A percentile compares a stretch with the other conserved stretches of the same genome.
Evolutionary conservation across 2,113 vertebrate species (phyloP).

Genomic region (Cheilinus undulatus): DNA sequence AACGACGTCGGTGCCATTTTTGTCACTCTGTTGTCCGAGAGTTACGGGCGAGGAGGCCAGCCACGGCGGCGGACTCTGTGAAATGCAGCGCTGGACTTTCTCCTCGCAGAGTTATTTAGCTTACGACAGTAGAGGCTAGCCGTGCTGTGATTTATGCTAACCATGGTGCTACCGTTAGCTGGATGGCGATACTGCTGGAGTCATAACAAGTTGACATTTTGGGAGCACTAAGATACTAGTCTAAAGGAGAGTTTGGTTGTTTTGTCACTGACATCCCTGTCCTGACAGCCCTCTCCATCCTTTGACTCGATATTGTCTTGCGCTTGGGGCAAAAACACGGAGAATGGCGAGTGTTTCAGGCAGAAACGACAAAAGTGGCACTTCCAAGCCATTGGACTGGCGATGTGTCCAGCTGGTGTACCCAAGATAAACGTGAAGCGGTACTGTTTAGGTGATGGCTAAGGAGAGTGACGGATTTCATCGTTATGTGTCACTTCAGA

Average conservation of each 20-base stretch:
- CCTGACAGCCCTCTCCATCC: slow-evolving; percentile 1
- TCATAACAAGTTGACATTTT: slow-evolving; percentile 48
- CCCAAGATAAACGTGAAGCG: slow-evolving; percentile 71
- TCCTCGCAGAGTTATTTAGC: slow-evolving; percentile 60
- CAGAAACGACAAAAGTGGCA: slow-evolving; percentile 35
- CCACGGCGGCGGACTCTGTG: not conserved
- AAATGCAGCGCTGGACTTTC: slow-evolving; percentile 58
- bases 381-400: slow-evolving; percentile 55
- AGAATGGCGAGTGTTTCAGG: slow-evolving; percentile 66
- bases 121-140: slow-evolving; percentile 59
- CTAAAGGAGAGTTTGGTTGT: not conserved
- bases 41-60: slow-evolving; percentile 4
- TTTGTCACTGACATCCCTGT: not conserved
- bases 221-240: not conserved
- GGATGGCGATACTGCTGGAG: not conserved
- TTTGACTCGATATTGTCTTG: slow-evolving; percentile 21
- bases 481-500: slow-evolving; percentile 20
- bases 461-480: slow-evolving; percentile 25
- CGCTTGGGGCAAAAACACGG: slow-evolving; percentile 34
- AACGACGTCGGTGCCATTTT: no score
- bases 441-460: slow-evolving; percentile 47
- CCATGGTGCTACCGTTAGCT: slow-evolving; percentile 21
- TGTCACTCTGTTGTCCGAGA: not conserved
- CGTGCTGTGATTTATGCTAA: slow-evolving; percentile 51
- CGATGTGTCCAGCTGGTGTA: slow-evolving; percentile 48